phyloP scores from a whole-genome alignment of 2,113 vertebrate genomes.

The Pleuronectes platessa region DNA sequence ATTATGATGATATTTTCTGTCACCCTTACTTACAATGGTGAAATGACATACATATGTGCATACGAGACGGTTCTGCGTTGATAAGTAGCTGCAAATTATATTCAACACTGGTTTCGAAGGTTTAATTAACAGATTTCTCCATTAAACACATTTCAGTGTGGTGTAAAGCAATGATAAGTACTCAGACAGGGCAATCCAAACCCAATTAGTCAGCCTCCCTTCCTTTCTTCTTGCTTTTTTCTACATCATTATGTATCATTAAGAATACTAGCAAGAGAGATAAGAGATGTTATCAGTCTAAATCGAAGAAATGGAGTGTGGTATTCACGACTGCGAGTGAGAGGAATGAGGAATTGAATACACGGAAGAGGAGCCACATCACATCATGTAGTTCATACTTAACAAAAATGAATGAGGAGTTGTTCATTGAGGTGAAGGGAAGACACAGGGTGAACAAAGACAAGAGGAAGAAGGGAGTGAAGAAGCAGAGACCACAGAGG shows the following conservation, averaged over 20 bases:
- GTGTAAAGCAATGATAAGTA: constrained; percentile 3
- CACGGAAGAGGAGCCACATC: not conserved
- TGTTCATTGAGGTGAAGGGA: constrained; percentile 10
- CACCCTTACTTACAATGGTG: not conserved
- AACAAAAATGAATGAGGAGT: not conserved
- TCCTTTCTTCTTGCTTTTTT: not conserved
- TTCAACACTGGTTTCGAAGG: not conserved
- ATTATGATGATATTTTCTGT: not conserved
- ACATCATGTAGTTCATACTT: not conserved
- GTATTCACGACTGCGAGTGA: not conserved
- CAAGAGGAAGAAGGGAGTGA: not conserved
- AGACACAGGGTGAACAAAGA: not conserved
- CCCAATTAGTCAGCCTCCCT: constrained; percentile 4
- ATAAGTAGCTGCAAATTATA: not conserved
- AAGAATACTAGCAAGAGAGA: constrained; percentile 12
- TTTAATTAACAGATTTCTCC: constrained; percentile 20
- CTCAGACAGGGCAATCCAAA: constrained; percentile 8
- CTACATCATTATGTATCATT: constrained; percentile 20
- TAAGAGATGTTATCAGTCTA: constrained; percentile 2
- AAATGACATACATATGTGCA: not conserved
- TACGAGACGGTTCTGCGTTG: not conserved
- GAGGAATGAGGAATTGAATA: not conserved
- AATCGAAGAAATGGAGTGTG: constrained; percentile 5
- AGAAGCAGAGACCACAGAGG: not conserved
- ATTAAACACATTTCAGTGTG: constrained; percentile 2